Conservation (phyloP, 2,113 vertebrate genomes). For the Oncorhynchus mykiss region DNA sequence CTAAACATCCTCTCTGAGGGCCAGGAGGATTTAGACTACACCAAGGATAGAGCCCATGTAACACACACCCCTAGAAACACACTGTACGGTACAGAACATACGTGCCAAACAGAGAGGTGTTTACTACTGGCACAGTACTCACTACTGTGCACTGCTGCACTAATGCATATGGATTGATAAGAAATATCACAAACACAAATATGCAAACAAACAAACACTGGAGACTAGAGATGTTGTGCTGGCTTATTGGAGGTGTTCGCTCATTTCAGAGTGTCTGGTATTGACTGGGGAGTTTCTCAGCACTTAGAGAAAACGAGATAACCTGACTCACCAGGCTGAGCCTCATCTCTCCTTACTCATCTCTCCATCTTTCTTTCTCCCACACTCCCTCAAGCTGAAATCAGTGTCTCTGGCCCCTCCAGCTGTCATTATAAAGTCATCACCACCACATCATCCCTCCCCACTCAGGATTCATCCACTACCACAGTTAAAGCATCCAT, state of each 20-base stretch:
- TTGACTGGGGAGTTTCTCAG: too few species aligned
- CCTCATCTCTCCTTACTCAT: too few species aligned
- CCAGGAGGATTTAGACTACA: background rate
- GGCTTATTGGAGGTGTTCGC: constrained; percentile 14
- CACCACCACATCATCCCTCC: background rate
- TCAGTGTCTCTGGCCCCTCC: constrained; percentile 12
- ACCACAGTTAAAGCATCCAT: background rate
- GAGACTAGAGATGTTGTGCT: background rate
- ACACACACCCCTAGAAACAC: background rate
- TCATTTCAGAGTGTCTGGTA: constrained; percentile 5
- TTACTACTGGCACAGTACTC: background rate
- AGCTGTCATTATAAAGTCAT: constrained; percentile 32
- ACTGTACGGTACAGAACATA: background rate
- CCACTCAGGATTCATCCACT: background rate
- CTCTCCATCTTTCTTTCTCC: too few species aligned
- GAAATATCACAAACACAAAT: too few species aligned
- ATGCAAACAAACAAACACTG: too few species aligned
- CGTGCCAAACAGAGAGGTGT: background rate
- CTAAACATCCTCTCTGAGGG: background rate
- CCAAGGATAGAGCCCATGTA: background rate
- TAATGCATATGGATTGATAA: too few species aligned
- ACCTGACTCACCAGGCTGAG: too few species aligned
- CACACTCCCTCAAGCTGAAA: background rate
- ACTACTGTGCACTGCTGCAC: background rate
- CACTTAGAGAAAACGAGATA: too few species aligned